These are phyloP conservation scores for Thereva nobilitata DNA, from an alignment of 2,888 invertebrate genomes.

Conservation along the genomic window DNA sequence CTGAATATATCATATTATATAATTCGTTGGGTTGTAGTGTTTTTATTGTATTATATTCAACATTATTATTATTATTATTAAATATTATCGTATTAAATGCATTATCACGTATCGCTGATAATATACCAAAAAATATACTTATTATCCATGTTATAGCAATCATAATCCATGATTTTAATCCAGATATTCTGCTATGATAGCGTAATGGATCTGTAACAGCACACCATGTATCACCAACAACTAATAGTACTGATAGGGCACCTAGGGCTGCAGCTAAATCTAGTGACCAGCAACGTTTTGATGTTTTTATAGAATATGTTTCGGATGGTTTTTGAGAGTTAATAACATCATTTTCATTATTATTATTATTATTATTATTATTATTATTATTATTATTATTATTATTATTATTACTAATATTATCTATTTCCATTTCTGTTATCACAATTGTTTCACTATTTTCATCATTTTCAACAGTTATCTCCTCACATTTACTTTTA, in stretches of 20 bases:
- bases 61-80: not conserved
- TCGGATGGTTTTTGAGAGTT: not conserved
- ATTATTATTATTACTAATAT: slow-evolving; percentile 45
- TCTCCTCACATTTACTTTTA: slow-evolving; percentile 31
- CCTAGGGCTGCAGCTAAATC: slow-evolving; percentile 57
- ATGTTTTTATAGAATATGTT: not conserved
- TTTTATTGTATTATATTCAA: not conserved
- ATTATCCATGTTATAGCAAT: slow-evolving; percentile 57
- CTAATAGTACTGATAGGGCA: slow-evolving; percentile 55
- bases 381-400: slow-evolving; percentile 45
- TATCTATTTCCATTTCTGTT: slow-evolving; percentile 48
- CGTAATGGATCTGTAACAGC: slow-evolving; percentile 65
- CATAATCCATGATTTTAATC: slow-evolving; percentile 56
- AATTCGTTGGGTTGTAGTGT: slow-evolving; percentile 34
- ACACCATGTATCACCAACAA: slow-evolving; percentile 63
- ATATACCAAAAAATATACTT: slow-evolving; percentile 55
- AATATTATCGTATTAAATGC: slow-evolving; percentile 50
- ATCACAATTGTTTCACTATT: slow-evolving; percentile 50
- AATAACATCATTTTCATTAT: not conserved
- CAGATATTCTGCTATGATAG: slow-evolving; percentile 62
- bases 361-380: not conserved
- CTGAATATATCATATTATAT: slow-evolving; percentile 52
- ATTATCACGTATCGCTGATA: slow-evolving; percentile 56
- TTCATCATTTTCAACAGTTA: slow-evolving; percentile 48
- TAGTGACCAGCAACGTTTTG: slow-evolving; percentile 54